Evolutionary conservation across 2,888 invertebrate genomes (phyloP), one percentile per base, ranked within the genome.

Genomic region (Spisula subtruncata): DNA sequence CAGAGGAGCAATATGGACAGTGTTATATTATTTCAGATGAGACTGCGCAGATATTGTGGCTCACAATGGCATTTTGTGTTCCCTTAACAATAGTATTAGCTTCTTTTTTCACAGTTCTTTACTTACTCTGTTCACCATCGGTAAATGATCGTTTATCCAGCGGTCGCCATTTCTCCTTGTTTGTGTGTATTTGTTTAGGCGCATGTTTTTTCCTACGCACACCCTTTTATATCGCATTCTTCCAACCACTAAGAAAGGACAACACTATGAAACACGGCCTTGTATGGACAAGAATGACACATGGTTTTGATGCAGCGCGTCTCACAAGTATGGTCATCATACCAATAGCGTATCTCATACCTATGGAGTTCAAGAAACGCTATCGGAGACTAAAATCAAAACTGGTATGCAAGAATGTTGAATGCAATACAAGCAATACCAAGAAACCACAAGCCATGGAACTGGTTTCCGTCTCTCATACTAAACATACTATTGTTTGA

Each of bases 31-130:
- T 92, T 18, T 87, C 88, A 20, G 92, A 92, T 79, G 18, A 25
- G 54, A 91, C 90, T 0, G 92, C 92, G 14, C 90, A 89, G n/a
- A 87, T 80, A 51, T 71, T 92, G 8, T 92, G 92, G 92, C 66
- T 91, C 20, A 54, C 88, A 14, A 32, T 92, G 16, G 89, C 92
- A 14, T 79, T 84, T 32, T 87, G 88, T 6, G 29, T 91, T 32
- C 92, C 91, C 6, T 54, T 90, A 6, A 60, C 84, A 10, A 46
- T 92, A n/a, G 75, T 89, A 4, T 82, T 85, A 10, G 18, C 87
- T 25, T 89, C 91, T 54, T 83, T 92, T 20, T 46, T 91, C 4
- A 85, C 86, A 48, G 80, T 92, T 10, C 48, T 91, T 25, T 54
- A 82, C 16, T 51, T 88, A 0, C 75, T 80, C 2, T 86, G 81